These are phyloP conservation scores for Nomada ferruginata DNA, from an alignment of 2,888 invertebrate genomes.

Conservation along the genomic window DNA sequence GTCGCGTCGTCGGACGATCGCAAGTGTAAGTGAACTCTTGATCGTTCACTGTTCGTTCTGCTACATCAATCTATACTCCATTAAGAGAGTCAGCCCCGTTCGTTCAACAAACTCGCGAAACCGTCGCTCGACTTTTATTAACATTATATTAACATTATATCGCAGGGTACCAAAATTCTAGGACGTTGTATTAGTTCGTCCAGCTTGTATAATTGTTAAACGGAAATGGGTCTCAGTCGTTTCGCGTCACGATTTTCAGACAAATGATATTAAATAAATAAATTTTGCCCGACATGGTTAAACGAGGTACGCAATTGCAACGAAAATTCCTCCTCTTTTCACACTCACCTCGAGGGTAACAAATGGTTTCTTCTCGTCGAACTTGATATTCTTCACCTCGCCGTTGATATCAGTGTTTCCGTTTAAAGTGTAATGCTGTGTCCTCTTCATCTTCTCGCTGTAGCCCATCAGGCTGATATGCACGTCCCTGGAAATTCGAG, in stretches of 20 bases:
- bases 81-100: neutral
- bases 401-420: conserved; percentile 85
- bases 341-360: conserved; percentile 72
- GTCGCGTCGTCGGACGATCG: neutral
- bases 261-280: too few relatives aligned
- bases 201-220: too few relatives aligned
- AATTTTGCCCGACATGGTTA: neutral
- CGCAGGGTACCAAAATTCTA: too few relatives aligned
- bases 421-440: conserved; percentile 86
- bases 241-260: too few relatives aligned
- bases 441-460: conserved; percentile 85
- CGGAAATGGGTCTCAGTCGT: too few relatives aligned
- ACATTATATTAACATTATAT: too few relatives aligned
- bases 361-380: conserved; percentile 76
- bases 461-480: conserved; percentile 87
- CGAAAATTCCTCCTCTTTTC: neutral
- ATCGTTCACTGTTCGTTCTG: neutral
- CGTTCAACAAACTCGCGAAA: neutral
- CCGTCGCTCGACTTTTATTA: neutral
- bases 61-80: neutral
- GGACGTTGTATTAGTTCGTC: too few relatives aligned
- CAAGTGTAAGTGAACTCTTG: conserved; percentile 25
- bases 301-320: neutral
- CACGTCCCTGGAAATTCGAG: conserved; percentile 85
- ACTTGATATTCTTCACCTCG: conserved; percentile 84